These are phyloP conservation scores for Prinia subflava DNA, from an alignment of 2,113 vertebrate genomes.

Conservation along the genomic window DNA sequence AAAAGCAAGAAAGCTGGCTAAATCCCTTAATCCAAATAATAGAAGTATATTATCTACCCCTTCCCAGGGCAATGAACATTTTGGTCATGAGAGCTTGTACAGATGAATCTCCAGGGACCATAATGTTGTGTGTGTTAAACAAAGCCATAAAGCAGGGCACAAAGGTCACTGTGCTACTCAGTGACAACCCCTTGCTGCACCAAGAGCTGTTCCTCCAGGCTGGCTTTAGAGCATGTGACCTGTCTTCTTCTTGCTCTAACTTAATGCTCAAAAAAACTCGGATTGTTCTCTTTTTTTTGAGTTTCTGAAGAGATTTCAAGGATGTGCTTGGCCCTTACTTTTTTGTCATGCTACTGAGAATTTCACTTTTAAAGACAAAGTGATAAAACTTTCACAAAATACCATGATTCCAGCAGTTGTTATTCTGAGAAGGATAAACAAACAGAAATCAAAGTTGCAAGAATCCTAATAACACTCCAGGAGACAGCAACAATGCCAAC, in stretches of 20 bases:
- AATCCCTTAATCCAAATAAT: background rate
- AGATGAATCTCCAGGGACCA: background rate
- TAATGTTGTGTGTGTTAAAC: background rate
- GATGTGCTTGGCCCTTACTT: background rate
- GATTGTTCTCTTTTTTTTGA: background rate
- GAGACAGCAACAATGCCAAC: background rate
- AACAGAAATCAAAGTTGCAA: conserved; percentile 17
- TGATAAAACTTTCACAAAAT: background rate
- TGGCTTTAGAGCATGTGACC: background rate
- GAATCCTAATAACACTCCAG: conserved; percentile 1
- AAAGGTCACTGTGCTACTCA: background rate
- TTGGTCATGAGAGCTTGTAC: background rate
- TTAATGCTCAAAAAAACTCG: background rate
- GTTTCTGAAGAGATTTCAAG: background rate
- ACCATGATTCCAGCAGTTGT: background rate
- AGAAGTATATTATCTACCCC: background rate
- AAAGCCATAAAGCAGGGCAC: background rate
- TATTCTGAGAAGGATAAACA: conserved; percentile 12
- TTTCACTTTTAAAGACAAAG: background rate
- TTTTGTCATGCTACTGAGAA: background rate
- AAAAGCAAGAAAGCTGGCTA: background rate
- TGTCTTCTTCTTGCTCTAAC: background rate
- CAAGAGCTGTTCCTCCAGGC: background rate
- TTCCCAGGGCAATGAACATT: background rate
- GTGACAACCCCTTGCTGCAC: background rate